phyloP scores from a whole-genome alignment of 2,888 invertebrate species.

The Pristionchus fissidentatus region DNA sequence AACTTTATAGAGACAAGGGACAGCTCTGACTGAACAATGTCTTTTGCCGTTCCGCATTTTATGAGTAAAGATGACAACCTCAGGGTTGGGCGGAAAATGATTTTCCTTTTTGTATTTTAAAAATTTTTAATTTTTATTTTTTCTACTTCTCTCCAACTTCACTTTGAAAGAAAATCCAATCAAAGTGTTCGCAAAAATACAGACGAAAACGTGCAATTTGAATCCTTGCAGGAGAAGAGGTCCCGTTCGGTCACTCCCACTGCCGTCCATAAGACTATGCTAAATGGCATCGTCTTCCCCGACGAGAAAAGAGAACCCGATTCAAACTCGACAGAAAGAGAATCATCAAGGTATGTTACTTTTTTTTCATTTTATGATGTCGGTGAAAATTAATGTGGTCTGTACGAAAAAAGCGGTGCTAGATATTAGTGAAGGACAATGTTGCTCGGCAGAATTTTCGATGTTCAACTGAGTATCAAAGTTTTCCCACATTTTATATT shows the following conservation, averaged over 20 bases:
- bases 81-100: too few species aligned
- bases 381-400: constrained; percentile 23
- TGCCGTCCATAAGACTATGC: constrained; percentile 94
- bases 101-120: too few species aligned
- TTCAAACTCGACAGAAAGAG: constrained; percentile 95
- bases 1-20: too few species aligned
- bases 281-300: constrained; percentile 97
- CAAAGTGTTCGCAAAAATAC: too few species aligned
- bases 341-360: constrained; percentile 84
- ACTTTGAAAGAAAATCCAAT: too few species aligned
- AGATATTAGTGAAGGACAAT: constrained; percentile 46
- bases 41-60: too few species aligned
- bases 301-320: constrained; percentile 97
- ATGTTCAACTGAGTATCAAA: constrained; percentile 47
- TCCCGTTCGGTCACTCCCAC: constrained; percentile 89
- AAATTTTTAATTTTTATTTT: too few species aligned
- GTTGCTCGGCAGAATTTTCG: constrained; percentile 45
- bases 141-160: too few species aligned
- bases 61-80: too few species aligned
- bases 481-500: constrained; percentile 47
- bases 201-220: too few species aligned
- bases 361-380: neutral
- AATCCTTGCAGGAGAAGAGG: constrained; percentile 86
- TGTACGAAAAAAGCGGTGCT: constrained; percentile 19
- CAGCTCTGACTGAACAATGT: too few species aligned